Evolutionary conservation across 2,888 invertebrate species (phyloP), one percentile per base, ranked within the genome.

Genomic region (Drosophila robusta): DNA sequence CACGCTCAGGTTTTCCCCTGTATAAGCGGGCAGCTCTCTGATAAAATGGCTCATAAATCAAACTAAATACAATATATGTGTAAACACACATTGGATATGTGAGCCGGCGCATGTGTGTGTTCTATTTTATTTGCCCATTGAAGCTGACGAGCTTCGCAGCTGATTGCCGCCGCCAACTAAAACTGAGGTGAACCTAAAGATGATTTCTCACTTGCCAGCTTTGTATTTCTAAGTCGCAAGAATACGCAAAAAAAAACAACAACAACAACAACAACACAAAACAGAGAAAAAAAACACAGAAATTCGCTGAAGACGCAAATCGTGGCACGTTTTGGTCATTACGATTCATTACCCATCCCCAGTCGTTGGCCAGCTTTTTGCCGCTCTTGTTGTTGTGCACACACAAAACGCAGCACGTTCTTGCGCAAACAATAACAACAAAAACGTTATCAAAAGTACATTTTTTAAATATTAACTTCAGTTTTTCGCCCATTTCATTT

Each of bases 241-340:
- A 47, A 63, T 47, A 32, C 7, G 39, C 14, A 24, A 73, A 69
- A 36, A 49, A 56, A 61, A 62, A 45, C 39, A 42, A 41, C 36
- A 60, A 18, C 18, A 73, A 69, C 32, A 49, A 56, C 58, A 62
- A 45, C 39, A 42, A 41, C 36, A 60, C 18, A 18, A 18, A 18
- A 18, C 18, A 18, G 2, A 11, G 26, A 14, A 7, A 39, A 57
- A 51, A 16, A n/a, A 29, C 14, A 61, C 50, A 60, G 36, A 74
- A 57, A 68, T 55, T 50, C 24, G 57, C 58, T 67, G 50, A 66
- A 64, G 72, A 67, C 63, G 68, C 64, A 51, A 74, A 47, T 75
- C 56, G 77, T 66, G 89, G 83, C 83, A 88, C 83, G 83, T 88
- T 84, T 84, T 78, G 72, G 60, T 86, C 89, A 84, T 84, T 84